These are phyloP conservation scores for Apeltes quadracus DNA, from an alignment of 2,113 vertebrate species.

Conservation along the genomic window DNA sequence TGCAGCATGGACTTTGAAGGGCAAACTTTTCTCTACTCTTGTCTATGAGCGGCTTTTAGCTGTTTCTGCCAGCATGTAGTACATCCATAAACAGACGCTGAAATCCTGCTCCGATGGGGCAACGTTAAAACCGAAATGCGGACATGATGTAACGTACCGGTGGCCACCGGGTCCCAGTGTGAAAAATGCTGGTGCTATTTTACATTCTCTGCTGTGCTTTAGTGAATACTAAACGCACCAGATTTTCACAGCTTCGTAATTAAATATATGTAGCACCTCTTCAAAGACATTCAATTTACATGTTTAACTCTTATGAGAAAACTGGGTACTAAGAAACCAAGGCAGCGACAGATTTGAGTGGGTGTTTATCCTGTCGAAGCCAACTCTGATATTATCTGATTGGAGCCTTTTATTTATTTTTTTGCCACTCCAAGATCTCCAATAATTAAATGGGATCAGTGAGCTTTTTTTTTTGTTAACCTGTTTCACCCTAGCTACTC, in stretches of 20 bases:
- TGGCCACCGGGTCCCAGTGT: slow-evolving; percentile 26
- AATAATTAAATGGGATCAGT: slow-evolving; percentile 71
- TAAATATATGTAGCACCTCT: not conserved
- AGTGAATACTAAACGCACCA: not conserved
- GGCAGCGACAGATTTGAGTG: slow-evolving; percentile 64
- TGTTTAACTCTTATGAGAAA: slow-evolving; percentile 40
- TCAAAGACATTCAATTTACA: slow-evolving; percentile 37
- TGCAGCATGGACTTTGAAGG: slow-evolving; percentile 45
- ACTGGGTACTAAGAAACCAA: slow-evolving; percentile 24
- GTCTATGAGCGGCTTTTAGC: slow-evolving; percentile 42
- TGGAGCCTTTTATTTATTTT: slow-evolving; percentile 49
- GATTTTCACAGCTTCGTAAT: slow-evolving; percentile 6
- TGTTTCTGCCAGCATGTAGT: slow-evolving; percentile 18
- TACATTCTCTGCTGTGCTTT: slow-evolving; percentile 3
- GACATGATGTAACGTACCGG: slow-evolving; percentile 30
- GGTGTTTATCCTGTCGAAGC: slow-evolving; percentile 65
- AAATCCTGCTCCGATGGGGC: slow-evolving; percentile 30
- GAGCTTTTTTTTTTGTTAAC: slow-evolving; percentile 63
- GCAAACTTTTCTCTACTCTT: slow-evolving; percentile 29
- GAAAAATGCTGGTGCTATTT: slow-evolving; percentile 3
- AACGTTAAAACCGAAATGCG: slow-evolving; percentile 20
- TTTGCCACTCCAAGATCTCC: slow-evolving; percentile 53
- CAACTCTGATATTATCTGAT: slow-evolving; percentile 68
- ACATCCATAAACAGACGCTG: slow-evolving; percentile 30
- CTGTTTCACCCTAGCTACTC: slow-evolving; percentile 46